phyloP scores from a whole-genome alignment of 2,113 vertebrate genomes.

The Plestiodon gilberti region DNA sequence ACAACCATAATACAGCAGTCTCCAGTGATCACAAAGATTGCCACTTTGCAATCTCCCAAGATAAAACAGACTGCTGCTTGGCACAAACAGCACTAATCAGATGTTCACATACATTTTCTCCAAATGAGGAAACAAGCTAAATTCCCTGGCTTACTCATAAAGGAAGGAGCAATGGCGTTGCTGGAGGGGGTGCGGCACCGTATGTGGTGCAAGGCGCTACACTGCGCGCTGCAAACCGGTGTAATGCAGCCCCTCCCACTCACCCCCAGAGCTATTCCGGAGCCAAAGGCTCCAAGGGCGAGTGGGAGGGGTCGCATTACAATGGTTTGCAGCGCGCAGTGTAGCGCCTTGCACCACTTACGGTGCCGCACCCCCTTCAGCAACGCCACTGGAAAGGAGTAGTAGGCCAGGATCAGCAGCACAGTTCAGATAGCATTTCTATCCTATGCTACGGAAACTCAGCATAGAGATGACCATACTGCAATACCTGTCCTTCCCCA shows the following conservation, averaged over 20 bases:
- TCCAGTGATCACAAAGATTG: background rate
- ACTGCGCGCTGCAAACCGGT: too few species aligned
- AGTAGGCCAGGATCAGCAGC: background rate
- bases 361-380: too few species aligned
- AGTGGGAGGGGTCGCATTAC: too few species aligned
- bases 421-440: background rate
- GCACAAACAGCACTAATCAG: background rate
- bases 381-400: too few species aligned
- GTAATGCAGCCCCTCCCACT: too few species aligned
- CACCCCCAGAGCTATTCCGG: too few species aligned
- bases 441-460: background rate
- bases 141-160: background rate
- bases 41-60: background rate
- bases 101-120: background rate
- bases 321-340: too few species aligned
- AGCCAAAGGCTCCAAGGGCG: too few species aligned
- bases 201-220: too few species aligned
- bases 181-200: too few species aligned
- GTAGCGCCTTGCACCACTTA: too few species aligned
- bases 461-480: background rate
- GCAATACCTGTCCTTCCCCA: background rate
- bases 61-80: background rate
- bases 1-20: background rate
- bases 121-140: background rate
- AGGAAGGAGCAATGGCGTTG: too few species aligned